Conservation (phyloP, 2,888 invertebrate genomes). For the Amphipyra tragopoginis region DNA sequence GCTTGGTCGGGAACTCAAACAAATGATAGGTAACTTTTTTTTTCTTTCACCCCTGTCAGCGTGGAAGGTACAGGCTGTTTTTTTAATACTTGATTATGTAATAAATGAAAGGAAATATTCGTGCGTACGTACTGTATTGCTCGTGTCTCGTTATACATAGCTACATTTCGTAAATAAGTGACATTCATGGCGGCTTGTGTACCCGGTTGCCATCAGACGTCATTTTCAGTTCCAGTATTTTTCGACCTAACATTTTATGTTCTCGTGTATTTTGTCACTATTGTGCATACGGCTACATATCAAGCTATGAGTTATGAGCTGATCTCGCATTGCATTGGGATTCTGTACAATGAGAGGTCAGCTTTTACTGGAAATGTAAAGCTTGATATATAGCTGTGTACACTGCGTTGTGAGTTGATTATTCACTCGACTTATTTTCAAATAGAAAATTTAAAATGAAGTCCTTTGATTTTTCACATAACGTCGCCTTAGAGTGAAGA, state of each 20-base stretch:
- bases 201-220: slow-evolving; percentile 16
- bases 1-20: slow-evolving; percentile 15
- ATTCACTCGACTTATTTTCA: too few relatives aligned
- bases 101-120: slow-evolving; percentile 1
- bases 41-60: neutral
- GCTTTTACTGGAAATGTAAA: too few relatives aligned
- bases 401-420: too few relatives aligned
- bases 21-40: slow-evolving; percentile 11
- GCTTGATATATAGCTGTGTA: too few relatives aligned
- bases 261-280: neutral
- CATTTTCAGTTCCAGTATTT: slow-evolving; percentile 2
- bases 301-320: too few relatives aligned
- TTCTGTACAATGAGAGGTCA: too few relatives aligned
- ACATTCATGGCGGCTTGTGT: neutral
- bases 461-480: too few relatives aligned
- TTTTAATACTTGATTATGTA: neutral
- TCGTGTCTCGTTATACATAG: neutral
- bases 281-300: too few relatives aligned
- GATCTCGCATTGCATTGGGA: too few relatives aligned
- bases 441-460: too few relatives aligned
- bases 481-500: too few relatives aligned
- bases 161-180: slow-evolving; percentile 9
- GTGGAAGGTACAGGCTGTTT: neutral
- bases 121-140: slow-evolving; percentile 6
- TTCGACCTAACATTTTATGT: slow-evolving; percentile 9